Evolutionary conservation across 2,113 vertebrate species (phyloP), one percentile per base, ranked within the genome.

Genomic region (Rhizomys pruinosus): DNA sequence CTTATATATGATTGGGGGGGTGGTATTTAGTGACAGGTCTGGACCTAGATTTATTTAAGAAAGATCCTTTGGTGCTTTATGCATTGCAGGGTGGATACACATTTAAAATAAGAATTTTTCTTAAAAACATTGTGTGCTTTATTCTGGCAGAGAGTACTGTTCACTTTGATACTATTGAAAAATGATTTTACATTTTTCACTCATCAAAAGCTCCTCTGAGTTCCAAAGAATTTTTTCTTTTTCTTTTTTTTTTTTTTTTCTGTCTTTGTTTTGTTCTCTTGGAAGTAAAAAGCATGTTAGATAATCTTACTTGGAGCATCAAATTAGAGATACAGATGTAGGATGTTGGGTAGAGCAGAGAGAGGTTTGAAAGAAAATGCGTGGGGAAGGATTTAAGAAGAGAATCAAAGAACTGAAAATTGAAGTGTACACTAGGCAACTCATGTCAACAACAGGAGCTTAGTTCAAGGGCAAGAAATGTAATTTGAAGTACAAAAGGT

Each of bases 101-200:
- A 34, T 91, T 61, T 94, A 91, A 90, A 93, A 44, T 78, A 82
- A n/a, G 37, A 69, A 90, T 64, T 47, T 88, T 87, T n/a, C n/a
- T n/a, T 85, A 61, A 52, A 94, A 87, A 92, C n/a, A 71, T 86
- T 52, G 34, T 73, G 29, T 91, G 44, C 84, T 94, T 92, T 95
- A 91, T 94, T 95, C 61, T 86, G 47, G 27, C 22, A 94, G 44
- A 52, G n/a, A 76, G 34, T 88, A 73, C 61, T 92, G 37, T 86
- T 89, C 63, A 77, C 10, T 37, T 79, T n/a, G 29, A 39, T 89
- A 86, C 34, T 89, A 7, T 34, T 77, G 23, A 79, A 87, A 90
- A 90, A 59, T 2, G 7, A 3, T 74, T 87, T 91, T 15, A 84
- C 73, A 79, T 87, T 87, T n/a, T 59, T 90, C 19, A 71, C 72